These are phyloP conservation scores for Penelope pileata DNA, from an alignment of 2,113 vertebrate genomes.

Conservation along the genomic window DNA sequence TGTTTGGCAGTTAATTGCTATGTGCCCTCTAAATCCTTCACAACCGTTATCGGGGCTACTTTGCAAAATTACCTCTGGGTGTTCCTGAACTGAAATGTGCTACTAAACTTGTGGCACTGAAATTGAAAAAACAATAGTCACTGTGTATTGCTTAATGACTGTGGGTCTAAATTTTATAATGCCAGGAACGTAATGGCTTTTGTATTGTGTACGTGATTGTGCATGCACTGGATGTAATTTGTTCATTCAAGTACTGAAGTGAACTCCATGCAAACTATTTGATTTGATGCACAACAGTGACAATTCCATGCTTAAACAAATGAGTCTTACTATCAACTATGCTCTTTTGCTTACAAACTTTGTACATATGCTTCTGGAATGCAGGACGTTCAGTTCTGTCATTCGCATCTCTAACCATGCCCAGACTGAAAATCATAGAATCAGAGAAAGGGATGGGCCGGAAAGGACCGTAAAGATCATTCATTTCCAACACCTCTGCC, in stretches of 20 bases:
- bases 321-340: background rate
- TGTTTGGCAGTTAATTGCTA: background rate
- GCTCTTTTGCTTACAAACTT: background rate
- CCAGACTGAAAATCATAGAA: background rate
- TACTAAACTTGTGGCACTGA: background rate
- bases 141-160: background rate
- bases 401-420: background rate
- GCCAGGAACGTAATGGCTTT: background rate
- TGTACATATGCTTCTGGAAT: background rate
- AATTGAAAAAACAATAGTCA: background rate
- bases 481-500: background rate
- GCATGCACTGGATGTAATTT: background rate
- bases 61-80: background rate
- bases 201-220: background rate
- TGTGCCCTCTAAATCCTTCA: background rate
- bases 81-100: background rate
- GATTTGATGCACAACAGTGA: background rate
- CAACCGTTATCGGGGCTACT: background rate
- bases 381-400: background rate
- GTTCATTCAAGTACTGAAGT: background rate
- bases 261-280: background rate
- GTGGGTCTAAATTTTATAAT: background rate
- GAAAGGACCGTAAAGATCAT: background rate
- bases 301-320: background rate
- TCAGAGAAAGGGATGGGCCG: background rate